phyloP scores from a whole-genome alignment of 2,113 vertebrate genomes.

The Cyphomyrus plagiostoma region DNA sequence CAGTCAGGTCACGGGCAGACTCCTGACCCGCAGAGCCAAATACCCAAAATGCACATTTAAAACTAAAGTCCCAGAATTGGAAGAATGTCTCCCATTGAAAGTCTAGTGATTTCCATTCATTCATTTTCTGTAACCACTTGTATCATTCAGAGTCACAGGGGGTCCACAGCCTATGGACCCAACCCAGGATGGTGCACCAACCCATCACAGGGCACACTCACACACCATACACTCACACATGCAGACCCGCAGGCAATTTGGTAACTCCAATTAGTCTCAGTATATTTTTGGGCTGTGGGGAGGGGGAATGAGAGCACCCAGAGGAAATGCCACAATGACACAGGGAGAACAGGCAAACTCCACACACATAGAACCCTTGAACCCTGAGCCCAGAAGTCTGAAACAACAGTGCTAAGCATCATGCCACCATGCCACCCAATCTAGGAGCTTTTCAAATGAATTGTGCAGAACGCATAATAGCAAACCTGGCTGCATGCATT shows the following conservation, averaged over 20 bases:
- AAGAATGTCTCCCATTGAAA: background rate
- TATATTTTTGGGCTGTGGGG: background rate
- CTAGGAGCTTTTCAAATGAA: background rate
- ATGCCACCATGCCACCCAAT: background rate
- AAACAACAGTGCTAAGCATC: background rate
- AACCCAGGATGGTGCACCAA: background rate
- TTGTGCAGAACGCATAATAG: background rate
- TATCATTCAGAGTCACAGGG: background rate
- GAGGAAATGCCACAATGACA: background rate
- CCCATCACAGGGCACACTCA: background rate
- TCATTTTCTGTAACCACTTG: background rate
- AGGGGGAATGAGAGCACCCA: background rate
- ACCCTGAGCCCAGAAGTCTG: background rate
- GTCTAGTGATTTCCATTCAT: background rate
- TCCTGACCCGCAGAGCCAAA: background rate
- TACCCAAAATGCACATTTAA: background rate
- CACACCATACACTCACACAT: background rate
- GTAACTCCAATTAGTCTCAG: background rate
- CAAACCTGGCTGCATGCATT: background rate
- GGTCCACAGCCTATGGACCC: background rate
- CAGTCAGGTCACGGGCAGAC: background rate
- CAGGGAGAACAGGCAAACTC: background rate
- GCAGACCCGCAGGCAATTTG: background rate
- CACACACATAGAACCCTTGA: background rate
- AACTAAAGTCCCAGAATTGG: background rate